Percentiles rank a stretch among this genome's conserved stretches.
Conservation (phyloP, 2,113 vertebrate genomes). For the Gavialis gangeticus region DNA sequence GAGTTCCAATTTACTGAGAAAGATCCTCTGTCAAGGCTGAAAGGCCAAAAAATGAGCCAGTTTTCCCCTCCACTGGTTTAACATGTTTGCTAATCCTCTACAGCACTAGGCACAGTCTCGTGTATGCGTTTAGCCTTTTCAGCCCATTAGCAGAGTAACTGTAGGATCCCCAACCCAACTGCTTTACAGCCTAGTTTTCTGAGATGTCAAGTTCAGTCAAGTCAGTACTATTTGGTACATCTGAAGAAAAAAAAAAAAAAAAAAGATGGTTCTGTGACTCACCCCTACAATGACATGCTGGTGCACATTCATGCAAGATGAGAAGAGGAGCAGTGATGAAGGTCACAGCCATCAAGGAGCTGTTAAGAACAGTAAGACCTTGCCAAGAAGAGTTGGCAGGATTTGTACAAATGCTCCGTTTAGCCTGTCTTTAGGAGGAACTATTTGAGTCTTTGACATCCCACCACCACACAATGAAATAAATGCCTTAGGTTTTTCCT, state of each 20-base stretch:
- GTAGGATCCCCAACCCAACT: background rate
- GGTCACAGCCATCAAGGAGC: background rate
- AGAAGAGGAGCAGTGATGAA: background rate
- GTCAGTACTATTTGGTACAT: background rate
- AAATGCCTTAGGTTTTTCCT: background rate
- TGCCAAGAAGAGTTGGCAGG: background rate
- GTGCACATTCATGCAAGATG: background rate
- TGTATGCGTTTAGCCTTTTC: background rate
- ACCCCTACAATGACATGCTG: background rate
- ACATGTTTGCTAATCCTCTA: background rate
- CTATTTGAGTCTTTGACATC: background rate
- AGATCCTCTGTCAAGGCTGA: background rate
- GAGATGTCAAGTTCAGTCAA: background rate
- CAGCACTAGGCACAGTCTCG: background rate
- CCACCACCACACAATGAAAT: background rate
- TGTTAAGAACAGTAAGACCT: background rate
- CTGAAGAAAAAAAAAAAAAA: background rate
- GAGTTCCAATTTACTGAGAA: background rate
- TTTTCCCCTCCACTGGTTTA: background rate
- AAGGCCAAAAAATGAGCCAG: accelerated
- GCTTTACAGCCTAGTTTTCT: background rate
- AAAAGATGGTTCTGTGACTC: background rate
- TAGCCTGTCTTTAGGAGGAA: background rate
- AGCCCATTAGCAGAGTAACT: background rate
- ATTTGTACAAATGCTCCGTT: background rate